phyloP scores from a whole-genome alignment of 2,888 invertebrate genomes.

The Andrena praecox region DNA sequence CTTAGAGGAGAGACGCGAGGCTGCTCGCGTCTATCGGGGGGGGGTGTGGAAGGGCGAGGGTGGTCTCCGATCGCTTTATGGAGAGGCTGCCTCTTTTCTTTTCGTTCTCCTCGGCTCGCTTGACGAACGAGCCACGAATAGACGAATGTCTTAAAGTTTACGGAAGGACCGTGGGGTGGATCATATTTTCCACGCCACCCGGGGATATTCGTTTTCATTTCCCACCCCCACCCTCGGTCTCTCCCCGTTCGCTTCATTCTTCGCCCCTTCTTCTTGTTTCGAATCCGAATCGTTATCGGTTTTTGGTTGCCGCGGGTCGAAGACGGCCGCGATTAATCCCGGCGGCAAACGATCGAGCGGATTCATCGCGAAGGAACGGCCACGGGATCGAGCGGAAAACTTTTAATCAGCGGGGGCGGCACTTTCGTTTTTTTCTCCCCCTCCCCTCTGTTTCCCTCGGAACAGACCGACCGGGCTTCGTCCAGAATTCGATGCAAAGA shows the following conservation, averaged over 20 bases:
- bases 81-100: slow-evolving; percentile 66
- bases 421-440: slow-evolving; percentile 21
- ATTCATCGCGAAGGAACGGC: slow-evolving; percentile 41
- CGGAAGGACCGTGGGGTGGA: slow-evolving; percentile 45
- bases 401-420: slow-evolving; percentile 65
- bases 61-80: slow-evolving; percentile 73
- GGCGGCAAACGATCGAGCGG: slow-evolving; percentile 47
- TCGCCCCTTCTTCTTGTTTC: neutral
- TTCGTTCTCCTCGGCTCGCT: slow-evolving; percentile 48
- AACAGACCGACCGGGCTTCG: slow-evolving; percentile 26
- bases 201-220: slow-evolving; percentile 39
- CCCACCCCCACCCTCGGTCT: neutral
- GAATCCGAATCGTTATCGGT: slow-evolving; percentile 28
- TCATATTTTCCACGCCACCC: slow-evolving; percentile 50
- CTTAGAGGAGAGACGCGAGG: slow-evolving; percentile 78
- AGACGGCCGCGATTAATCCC: slow-evolving; percentile 58
- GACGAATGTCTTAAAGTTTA: slow-evolving; percentile 62
- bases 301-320: slow-evolving; percentile 42
- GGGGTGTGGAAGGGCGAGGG: slow-evolving; percentile 64
- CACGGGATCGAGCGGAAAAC: slow-evolving; percentile 55
- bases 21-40: slow-evolving; percentile 71
- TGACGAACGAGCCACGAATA: slow-evolving; percentile 57
- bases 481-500: slow-evolving; percentile 72
- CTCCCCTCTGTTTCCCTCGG: slow-evolving; percentile 14
- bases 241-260: too few species aligned